phyloP scores from a whole-genome alignment of 2,888 invertebrate species.

The Odontothrips loti region DNA sequence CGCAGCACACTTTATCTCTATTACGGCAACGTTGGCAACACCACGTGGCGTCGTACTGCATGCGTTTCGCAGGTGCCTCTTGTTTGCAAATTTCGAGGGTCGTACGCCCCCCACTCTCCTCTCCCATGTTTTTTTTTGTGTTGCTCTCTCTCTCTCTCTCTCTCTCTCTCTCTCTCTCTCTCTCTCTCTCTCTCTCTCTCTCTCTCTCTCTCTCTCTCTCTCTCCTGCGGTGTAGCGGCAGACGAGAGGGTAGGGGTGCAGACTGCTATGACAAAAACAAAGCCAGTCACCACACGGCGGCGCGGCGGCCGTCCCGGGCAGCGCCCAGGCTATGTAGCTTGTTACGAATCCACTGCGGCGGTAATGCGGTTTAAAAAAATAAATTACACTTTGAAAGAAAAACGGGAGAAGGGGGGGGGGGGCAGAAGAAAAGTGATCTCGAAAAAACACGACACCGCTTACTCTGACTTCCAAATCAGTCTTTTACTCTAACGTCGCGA shows the following conservation, averaged over 20 bases:
- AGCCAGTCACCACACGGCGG: too few species aligned
- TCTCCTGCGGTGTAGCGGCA: too few species aligned
- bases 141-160: too few species aligned
- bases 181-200: too few species aligned
- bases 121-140: background rate
- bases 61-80: background rate
- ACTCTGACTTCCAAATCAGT: conserved; percentile 1
- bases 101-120: background rate
- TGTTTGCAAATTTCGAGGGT: background rate
- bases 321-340: background rate
- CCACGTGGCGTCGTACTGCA: background rate
- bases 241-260: too few species aligned
- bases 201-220: too few species aligned
- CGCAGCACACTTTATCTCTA: background rate
- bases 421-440: background rate
- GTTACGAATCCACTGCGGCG: background rate
- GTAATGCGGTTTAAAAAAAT: background rate
- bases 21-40: background rate
- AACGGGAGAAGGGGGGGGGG: too few species aligned
- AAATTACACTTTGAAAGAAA: background rate
- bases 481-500: too few species aligned
- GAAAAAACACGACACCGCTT: background rate
- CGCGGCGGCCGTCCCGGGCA: too few species aligned
- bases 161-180: too few species aligned
- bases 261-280: too few species aligned